Percentiles rank a stretch among this genome's conserved stretches.
Evolutionary conservation across 1,140 invertebrate species (phyloP).

Genomic region (Macrobrachium nipponense): DNA sequence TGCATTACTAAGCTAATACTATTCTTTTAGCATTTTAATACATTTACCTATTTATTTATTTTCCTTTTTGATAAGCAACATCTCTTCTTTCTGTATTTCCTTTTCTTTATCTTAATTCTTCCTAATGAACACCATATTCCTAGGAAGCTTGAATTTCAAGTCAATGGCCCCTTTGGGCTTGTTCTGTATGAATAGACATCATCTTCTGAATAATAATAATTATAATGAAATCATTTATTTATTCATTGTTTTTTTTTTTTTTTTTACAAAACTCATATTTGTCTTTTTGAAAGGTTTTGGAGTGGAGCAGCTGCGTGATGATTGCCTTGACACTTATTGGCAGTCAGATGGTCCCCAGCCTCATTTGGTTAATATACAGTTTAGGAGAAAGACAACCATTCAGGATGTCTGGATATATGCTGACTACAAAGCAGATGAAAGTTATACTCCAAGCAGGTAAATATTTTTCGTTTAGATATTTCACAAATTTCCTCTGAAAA

Average conservation of each 20-base stretch:
- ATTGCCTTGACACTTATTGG: slow-evolving; percentile 98
- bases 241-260: too few relatives aligned
- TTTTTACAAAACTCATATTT: too few relatives aligned
- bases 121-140: too few relatives aligned
- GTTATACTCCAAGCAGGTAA: slow-evolving; percentile 91
- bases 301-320: slow-evolving; percentile 95
- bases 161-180: too few relatives aligned
- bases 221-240: too few relatives aligned
- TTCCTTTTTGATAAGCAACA: neutral
- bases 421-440: slow-evolving; percentile 98
- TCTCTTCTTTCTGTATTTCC: neutral
- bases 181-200: too few relatives aligned
- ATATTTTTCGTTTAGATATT: neutral
- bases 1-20: too few relatives aligned
- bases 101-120: neutral
- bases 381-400: slow-evolving; percentile 94
- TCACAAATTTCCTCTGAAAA: slow-evolving; percentile 22
- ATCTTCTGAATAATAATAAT: too few relatives aligned
- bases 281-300: slow-evolving; percentile 82
- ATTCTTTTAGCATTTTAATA: too few relatives aligned
- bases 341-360: slow-evolving; percentile 98
- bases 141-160: too few relatives aligned
- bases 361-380: slow-evolving; percentile 98
- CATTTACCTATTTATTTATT: neutral
- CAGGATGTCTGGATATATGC: slow-evolving; percentile 96